A percentile compares a stretch with the other conserved stretches of the same genome.
These are phyloP conservation scores for Nicator chloris DNA, from an alignment of 2,113 vertebrate genomes.

Conservation along the genomic window DNA sequence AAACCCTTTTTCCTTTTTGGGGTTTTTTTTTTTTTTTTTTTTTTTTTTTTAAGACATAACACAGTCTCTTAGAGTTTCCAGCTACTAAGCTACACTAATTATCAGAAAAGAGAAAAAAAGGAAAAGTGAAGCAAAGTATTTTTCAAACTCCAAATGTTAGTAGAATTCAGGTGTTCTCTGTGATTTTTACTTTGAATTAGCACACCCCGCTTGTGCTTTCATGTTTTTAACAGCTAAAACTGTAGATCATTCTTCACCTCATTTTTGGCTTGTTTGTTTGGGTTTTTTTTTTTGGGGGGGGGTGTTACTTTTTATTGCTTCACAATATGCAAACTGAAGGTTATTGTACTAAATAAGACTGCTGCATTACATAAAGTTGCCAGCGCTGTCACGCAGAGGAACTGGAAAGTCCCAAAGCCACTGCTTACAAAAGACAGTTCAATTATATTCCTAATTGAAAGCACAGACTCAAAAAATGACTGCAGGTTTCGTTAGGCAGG, in stretches of 20 bases:
- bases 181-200: background rate
- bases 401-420: constrained; percentile 45
- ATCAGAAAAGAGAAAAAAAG: background rate
- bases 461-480: constrained; percentile 10
- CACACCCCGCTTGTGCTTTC: background rate
- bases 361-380: background rate
- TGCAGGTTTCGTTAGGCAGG: background rate
- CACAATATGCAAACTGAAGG: background rate
- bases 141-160: background rate
- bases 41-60: background rate
- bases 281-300: too few species aligned
- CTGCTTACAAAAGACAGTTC: background rate
- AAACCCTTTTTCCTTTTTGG: too few species aligned
- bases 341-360: background rate
- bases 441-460: background rate
- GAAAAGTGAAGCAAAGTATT: background rate
- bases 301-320: background rate
- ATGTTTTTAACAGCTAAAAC: background rate
- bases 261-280: background rate
- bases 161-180: background rate
- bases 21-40: background rate
- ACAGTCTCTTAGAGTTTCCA: background rate
- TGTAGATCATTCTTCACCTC: background rate
- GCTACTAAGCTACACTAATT: background rate
- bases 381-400: background rate